phyloP scores from a whole-genome alignment of 1,140 invertebrate genomes.

The Zaprionus inermis region DNA sequence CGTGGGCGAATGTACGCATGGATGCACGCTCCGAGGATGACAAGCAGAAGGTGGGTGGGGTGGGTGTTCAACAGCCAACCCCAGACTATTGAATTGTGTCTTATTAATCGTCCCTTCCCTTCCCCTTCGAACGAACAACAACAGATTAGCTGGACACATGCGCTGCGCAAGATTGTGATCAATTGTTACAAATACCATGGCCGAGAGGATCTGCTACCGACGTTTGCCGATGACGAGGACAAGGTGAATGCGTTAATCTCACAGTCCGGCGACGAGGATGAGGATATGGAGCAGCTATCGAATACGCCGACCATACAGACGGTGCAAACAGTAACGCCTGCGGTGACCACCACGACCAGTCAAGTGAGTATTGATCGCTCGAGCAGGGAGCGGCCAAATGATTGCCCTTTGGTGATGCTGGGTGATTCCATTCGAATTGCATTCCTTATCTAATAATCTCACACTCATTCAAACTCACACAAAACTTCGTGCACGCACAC shows the following conservation, averaged over 20 bases:
- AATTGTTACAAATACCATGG: slow-evolving; percentile 99
- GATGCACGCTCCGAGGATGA: slow-evolving; percentile 98
- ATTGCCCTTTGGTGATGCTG: background rate
- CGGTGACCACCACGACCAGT: slow-evolving; percentile 57
- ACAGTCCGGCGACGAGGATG: slow-evolving; percentile 74
- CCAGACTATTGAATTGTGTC: slow-evolving; percentile 24
- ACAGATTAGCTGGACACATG: slow-evolving; percentile 99
- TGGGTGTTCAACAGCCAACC: slow-evolving; percentile 58
- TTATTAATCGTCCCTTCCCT: slow-evolving; percentile 34
- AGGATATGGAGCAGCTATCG: slow-evolving; percentile 74
- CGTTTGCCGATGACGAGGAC: slow-evolving; percentile 96
- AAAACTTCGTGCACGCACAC: slow-evolving; percentile 1
- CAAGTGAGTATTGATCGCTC: slow-evolving; percentile 65
- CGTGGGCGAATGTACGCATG: slow-evolving; percentile 99
- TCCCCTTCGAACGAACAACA: background rate
- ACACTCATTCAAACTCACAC: slow-evolving; percentile 3
- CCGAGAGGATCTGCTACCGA: slow-evolving; percentile 96
- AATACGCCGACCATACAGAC: slow-evolving; percentile 83
- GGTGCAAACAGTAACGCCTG: slow-evolving; percentile 80
- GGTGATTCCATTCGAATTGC: background rate
- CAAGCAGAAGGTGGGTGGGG: slow-evolving; percentile 94
- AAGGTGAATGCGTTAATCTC: slow-evolving; percentile 86
- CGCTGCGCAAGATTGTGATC: slow-evolving; percentile 97
- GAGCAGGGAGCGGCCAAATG: background rate
- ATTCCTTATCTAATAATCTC: background rate